phyloP scores from a whole-genome alignment of 1,140 invertebrate species.

The Neodiprion fabricii region DNA sequence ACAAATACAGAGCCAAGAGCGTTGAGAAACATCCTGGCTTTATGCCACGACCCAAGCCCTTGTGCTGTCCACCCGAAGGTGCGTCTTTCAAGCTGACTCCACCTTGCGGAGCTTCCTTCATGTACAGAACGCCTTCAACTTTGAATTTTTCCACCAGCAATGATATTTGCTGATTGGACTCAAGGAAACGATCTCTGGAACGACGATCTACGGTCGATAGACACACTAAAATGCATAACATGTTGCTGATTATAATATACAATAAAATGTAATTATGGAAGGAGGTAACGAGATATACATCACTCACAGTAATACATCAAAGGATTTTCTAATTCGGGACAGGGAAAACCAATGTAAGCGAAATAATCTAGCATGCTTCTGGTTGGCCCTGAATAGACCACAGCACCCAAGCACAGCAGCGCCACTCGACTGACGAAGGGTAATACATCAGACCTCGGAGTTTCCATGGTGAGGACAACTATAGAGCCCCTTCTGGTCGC shows the following conservation, averaged over 20 bases:
- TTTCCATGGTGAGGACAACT: conserved; percentile 90
- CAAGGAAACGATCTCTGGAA: conserved; percentile 86
- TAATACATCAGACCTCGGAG: conserved; percentile 91
- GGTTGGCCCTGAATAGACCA: conserved; percentile 90
- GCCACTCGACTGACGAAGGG: conserved; percentile 87
- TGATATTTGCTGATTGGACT: conserved; percentile 92
- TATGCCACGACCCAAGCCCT: conserved; percentile 59
- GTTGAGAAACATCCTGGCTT: conserved; percentile 75
- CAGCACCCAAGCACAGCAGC: conserved; percentile 84
- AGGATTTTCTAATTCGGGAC: conserved; percentile 90
- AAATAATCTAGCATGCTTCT: conserved; percentile 91
- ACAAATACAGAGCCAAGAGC: conserved; percentile 80
- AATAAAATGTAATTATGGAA: conserved; percentile 9
- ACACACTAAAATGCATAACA: conserved; percentile 70
- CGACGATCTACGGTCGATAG: conserved; percentile 89
- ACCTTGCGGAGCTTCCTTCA: conserved; percentile 66
- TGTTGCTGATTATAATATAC: conserved; percentile 12
- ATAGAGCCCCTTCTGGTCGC: conserved; percentile 90
- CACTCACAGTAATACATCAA: conserved; percentile 91
- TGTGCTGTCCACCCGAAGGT: conserved; percentile 45
- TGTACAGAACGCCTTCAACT: conserved; percentile 74
- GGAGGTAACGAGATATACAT: neutral
- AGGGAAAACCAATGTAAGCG: conserved; percentile 89
- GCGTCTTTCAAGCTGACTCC: conserved; percentile 52
- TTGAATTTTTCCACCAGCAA: conserved; percentile 92